Conservation (phyloP, 2,797 vertebrate genomes). For the Galagoides demidoff region DNA sequence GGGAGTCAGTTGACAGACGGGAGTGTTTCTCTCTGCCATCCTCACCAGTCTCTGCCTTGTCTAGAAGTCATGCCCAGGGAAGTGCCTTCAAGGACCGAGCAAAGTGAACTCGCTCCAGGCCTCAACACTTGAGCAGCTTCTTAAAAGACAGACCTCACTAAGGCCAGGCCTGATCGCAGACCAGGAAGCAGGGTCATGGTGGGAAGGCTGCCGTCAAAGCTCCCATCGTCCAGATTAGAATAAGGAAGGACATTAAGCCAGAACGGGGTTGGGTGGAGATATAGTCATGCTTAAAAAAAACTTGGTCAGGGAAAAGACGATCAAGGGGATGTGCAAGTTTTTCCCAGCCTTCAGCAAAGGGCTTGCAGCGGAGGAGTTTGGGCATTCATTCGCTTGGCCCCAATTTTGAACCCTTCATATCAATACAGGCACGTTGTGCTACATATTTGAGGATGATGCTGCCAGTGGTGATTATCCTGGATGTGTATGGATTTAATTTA, state of each 20-base stretch:
- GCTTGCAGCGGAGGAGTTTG: not conserved
- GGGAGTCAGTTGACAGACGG: not conserved
- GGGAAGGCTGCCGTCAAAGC: not conserved
- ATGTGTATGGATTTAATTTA: not conserved
- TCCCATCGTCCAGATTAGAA: not conserved
- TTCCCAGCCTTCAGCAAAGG: not conserved
- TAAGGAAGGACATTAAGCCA: not conserved
- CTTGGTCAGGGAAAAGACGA: not conserved
- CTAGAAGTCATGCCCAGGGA: not conserved
- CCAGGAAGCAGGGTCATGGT: not conserved
- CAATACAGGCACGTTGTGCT: not conserved
- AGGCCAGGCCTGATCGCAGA: not conserved
- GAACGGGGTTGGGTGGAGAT: not conserved
- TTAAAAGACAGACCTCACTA: not conserved
- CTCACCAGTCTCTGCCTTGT: not conserved
- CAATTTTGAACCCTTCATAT: not conserved
- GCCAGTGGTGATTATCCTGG: not conserved
- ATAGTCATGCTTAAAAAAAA: not conserved
- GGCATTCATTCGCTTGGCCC: not conserved
- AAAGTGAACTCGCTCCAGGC: conserved; percentile 2
- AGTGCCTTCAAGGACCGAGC: not conserved
- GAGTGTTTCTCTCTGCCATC: not conserved
- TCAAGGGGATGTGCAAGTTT: not conserved
- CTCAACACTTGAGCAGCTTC: not conserved
- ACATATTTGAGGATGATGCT: not conserved